phyloP scores from a whole-genome alignment of 2,888 invertebrate species.

The Autographa pulchrina region DNA sequence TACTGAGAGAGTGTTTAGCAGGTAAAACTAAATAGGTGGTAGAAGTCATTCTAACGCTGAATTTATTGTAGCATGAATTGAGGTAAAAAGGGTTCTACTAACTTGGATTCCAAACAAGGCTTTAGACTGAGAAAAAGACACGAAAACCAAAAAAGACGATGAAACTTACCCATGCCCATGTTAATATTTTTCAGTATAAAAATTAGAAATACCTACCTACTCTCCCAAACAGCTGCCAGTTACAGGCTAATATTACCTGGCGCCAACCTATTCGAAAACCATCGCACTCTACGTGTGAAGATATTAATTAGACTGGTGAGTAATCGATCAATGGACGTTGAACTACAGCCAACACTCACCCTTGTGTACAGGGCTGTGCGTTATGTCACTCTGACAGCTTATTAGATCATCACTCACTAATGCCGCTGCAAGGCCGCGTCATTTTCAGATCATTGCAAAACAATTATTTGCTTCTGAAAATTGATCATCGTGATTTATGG shows the following conservation, averaged over 20 bases:
- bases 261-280: neutral
- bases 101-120: no score
- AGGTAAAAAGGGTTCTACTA: no score
- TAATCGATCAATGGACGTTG: slow-evolving; percentile 8
- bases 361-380: slow-evolving; percentile 2
- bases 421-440: neutral
- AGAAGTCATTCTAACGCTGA: no score
- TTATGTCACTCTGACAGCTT: neutral
- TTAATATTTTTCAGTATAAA: neutral
- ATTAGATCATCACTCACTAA: slow-evolving; percentile 8
- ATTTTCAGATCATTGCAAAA: neutral
- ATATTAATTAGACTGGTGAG: neutral
- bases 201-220: no score
- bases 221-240: neutral
- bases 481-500: neutral
- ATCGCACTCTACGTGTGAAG: neutral
- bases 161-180: no score
- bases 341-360: neutral
- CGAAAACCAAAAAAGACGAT: no score
- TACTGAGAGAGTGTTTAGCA: no score
- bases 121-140: no score
- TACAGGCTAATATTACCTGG: neutral
- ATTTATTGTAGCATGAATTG: no score
- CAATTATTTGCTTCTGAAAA: slow-evolving; percentile 6
- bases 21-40: no score